Evolutionary conservation across 2,888 invertebrate genomes (phyloP).

Genomic region (Corbicula japonica): DNA sequence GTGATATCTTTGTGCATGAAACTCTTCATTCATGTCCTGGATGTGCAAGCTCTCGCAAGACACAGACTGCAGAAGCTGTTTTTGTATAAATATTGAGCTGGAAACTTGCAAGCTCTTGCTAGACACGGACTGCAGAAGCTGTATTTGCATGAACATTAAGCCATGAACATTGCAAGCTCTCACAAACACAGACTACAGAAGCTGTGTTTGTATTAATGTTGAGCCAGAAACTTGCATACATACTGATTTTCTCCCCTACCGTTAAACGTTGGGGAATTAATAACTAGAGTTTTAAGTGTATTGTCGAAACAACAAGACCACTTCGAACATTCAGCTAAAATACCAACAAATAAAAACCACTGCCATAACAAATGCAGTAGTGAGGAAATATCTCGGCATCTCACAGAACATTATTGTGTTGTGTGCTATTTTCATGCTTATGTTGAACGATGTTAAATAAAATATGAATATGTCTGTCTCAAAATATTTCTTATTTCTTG

Average conservation of each 20-base stretch:
- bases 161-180: background rate
- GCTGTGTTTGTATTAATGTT: background rate
- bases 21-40: conserved; percentile 98
- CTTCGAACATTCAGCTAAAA: background rate
- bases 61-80: conserved; percentile 69
- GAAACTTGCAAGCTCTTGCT: background rate
- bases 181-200: background rate
- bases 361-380: too few species aligned
- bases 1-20: conserved; percentile 97
- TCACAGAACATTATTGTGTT: too few species aligned
- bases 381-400: too few species aligned
- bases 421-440: too few species aligned
- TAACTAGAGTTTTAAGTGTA: background rate
- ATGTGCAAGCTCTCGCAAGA: conserved; percentile 88
- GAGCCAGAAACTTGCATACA: background rate
- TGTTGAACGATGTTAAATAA: too few species aligned
- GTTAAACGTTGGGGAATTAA: background rate
- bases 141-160: conserved; percentile 20
- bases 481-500: too few species aligned
- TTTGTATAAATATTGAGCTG: conserved; percentile 37
- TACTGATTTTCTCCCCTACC: too few species aligned
- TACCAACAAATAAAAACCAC: too few species aligned
- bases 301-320: background rate
- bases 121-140: background rate
- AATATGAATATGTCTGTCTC: too few species aligned